Percentiles rank a stretch among this genome's conserved stretches.
Conservation (phyloP, 2,113 vertebrate species). For the Rhodinocichla rosea region DNA sequence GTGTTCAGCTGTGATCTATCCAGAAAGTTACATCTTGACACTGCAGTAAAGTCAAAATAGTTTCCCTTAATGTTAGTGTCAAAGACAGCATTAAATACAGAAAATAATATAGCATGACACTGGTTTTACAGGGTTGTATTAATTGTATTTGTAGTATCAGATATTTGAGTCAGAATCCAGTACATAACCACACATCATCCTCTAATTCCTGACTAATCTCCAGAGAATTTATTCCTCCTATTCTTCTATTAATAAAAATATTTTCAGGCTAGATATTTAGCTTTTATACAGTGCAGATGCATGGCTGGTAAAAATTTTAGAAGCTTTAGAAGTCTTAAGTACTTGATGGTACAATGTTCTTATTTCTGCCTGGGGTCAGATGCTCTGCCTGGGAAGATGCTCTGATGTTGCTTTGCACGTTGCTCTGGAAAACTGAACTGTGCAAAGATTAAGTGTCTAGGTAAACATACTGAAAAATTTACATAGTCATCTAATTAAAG, state of each 20-base stretch:
- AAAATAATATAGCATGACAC: not conserved
- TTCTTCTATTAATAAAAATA: not conserved
- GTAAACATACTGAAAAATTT: slow-evolving; percentile 45
- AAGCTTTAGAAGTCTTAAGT: not conserved
- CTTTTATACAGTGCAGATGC: not conserved
- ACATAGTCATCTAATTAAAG: slow-evolving; percentile 27
- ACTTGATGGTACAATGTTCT: not conserved
- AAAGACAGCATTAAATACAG: not conserved
- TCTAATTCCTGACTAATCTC: not conserved
- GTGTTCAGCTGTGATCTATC: not conserved
- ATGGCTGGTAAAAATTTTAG: not conserved
- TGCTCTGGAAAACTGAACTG: slow-evolving; percentile 9
- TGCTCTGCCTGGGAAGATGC: no score
- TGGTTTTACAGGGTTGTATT: not conserved
- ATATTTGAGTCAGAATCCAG: not conserved
- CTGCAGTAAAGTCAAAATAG: not conserved
- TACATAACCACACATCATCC: not conserved
- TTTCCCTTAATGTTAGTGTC: not conserved
- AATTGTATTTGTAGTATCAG: not conserved
- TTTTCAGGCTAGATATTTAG: not conserved
- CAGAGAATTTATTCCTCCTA: not conserved
- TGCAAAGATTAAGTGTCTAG: slow-evolving; percentile 29
- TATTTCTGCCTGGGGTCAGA: slow-evolving; percentile 8
- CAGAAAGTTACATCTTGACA: not conserved
- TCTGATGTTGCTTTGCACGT: not conserved